Evolutionary conservation across 2,113 vertebrate species (phyloP), one percentile per base, ranked within the genome.

Genomic region (Dunckerocampus dactyliophorus): DNA sequence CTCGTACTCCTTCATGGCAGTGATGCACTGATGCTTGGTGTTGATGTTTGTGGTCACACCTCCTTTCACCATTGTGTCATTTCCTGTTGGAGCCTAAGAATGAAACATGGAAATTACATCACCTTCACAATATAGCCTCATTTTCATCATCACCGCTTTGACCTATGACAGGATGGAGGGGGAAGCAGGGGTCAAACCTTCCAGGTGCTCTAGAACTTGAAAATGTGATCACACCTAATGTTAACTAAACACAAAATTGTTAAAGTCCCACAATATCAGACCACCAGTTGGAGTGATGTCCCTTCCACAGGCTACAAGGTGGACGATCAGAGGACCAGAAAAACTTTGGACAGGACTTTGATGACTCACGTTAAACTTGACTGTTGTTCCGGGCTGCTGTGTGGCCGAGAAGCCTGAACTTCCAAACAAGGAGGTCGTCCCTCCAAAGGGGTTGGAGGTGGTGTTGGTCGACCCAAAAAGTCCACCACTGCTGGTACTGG

Each of bases 1-100:
- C 78, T 99, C 96, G 0, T 98, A 99, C 51, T 98, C 97, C 75
- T 99, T 99, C 97, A 99, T 99, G 59, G 97, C 97, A 5, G 96
- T 98, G 76, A 99, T 98, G 68, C 97, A 98, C 59, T 99, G 97
- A 74, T 99, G 97, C 63, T 98, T 99, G 52, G 96, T 99, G 76
- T 93, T 97, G 89, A 99, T 98, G 85, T 92, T 98, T 0, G 96
- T 97, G 73, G 95, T 99, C 60, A 96, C 94, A 0, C 95, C 95
- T 0, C 92, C 92, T 59, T 98, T 99, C 16, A 98, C 94, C 97
- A 98, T 98, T 0, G 95, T 98, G 81, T 99, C 97, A 2, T 91
- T 96, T 62, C 95, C 95, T 0, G 92, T 93, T 0, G 93, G 94
- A 5, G 97, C 92, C 97, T 99, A 80, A 19, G 14, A 24, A 66